Conservation (phyloP, 2,113 vertebrate species). For the Cyrtonyx montezumae region DNA sequence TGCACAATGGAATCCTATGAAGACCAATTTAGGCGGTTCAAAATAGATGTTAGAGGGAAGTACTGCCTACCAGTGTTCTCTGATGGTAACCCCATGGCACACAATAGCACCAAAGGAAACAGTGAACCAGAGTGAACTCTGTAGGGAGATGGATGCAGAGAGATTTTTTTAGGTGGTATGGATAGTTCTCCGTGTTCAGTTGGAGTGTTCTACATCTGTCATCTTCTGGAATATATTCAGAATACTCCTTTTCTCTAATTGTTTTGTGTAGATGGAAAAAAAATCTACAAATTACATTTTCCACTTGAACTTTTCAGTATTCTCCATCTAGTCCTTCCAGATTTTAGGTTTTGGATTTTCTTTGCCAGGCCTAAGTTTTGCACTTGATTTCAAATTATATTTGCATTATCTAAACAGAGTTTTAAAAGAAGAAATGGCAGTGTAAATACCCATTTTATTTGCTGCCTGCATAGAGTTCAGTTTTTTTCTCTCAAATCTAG, state of each 20-base stretch:
- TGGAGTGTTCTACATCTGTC: slow-evolving; percentile 22
- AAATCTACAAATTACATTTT: not conserved
- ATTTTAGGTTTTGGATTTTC: not conserved
- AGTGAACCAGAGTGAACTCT: slow-evolving; percentile 74
- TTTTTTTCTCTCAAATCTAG: not conserved
- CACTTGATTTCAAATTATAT: not conserved
- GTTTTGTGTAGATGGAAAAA: not conserved
- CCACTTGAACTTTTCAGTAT: not conserved
- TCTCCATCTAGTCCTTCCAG: not conserved
- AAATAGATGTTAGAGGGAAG: slow-evolving; percentile 83
- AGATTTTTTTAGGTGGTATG: slow-evolving; percentile 64
- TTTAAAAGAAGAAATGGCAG: not conserved
- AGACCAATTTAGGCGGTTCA: slow-evolving; percentile 83
- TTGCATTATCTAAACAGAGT: not conserved
- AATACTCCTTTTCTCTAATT: not conserved
- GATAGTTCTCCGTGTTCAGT: slow-evolving; percentile 60
- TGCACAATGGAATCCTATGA: slow-evolving; percentile 84
- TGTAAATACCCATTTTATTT: not conserved
- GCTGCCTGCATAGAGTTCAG: not conserved
- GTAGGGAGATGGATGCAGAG: slow-evolving; percentile 66
- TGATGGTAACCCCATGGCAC: slow-evolving; percentile 78
- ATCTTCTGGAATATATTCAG: slow-evolving; percentile 43
- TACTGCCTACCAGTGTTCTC: slow-evolving; percentile 79
- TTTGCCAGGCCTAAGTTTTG: not conserved
- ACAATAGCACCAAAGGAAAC: slow-evolving; percentile 76